Conservation (phyloP, 2,113 vertebrate genomes). For the Fukomys damarensis region DNA sequence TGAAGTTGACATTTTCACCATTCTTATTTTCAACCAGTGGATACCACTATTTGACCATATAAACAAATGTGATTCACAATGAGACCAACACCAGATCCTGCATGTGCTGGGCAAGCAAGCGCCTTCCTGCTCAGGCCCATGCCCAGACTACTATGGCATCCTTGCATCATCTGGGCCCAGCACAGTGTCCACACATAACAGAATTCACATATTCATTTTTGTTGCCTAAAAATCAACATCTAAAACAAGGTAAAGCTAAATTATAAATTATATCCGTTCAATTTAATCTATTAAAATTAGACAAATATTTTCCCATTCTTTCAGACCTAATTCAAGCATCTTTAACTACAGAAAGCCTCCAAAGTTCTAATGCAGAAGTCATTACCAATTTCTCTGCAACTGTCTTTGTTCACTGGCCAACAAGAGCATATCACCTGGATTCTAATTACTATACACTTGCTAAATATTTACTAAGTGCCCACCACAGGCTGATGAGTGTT, state of each 20-base stretch:
- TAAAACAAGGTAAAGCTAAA: constrained; percentile 10
- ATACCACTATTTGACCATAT: background rate
- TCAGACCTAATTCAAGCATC: background rate
- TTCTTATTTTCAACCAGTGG: background rate
- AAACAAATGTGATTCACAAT: background rate
- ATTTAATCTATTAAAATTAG: constrained; percentile 2
- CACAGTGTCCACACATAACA: background rate
- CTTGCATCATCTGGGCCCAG: background rate
- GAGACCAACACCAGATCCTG: background rate
- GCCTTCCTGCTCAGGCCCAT: background rate
- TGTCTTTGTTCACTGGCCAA: background rate
- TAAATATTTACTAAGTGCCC: background rate
- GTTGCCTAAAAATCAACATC: background rate
- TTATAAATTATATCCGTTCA: background rate
- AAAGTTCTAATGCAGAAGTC: background rate
- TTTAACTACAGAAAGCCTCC: background rate
- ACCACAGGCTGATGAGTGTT: background rate
- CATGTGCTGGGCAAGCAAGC: background rate
- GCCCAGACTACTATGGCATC: background rate
- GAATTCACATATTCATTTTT: background rate
- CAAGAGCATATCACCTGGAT: background rate
- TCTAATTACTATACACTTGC: background rate
- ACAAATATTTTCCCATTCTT: background rate
- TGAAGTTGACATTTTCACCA: constrained; percentile 14
- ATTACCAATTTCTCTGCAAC: background rate